phyloP scores from a whole-genome alignment of 2,113 vertebrate species.

The Sporophila hypoxantha region DNA sequence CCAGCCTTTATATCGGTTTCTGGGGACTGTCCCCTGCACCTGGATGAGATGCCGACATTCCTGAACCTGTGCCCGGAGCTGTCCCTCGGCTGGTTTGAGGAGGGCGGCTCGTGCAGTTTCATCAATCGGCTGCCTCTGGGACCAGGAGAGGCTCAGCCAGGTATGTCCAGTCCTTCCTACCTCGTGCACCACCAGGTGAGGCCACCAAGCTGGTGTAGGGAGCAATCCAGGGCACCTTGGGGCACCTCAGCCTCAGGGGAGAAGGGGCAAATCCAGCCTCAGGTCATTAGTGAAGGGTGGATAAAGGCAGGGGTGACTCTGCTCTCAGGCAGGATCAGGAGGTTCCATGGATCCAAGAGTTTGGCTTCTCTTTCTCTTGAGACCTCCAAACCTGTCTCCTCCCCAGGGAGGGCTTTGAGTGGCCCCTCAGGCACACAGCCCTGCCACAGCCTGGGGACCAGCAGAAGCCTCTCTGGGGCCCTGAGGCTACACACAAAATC shows the following conservation, averaged over 20 bases:
- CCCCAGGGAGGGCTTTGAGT: neutral
- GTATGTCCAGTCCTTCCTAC: constrained; percentile 41
- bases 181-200: fast-evolving
- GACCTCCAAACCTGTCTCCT: neutral
- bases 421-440: neutral
- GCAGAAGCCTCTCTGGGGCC: neutral
- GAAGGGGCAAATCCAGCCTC: neutral
- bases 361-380: neutral
- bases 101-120: constrained; percentile 84
- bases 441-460: neutral
- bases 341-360: neutral
- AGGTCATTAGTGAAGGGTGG: neutral
- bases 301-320: neutral
- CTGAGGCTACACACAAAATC: neutral
- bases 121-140: constrained; percentile 90
- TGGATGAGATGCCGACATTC: constrained; percentile 84
- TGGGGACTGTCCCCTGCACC: constrained; percentile 81
- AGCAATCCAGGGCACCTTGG: neutral
- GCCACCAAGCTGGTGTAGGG: neutral
- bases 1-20: constrained; percentile 85
- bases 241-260: neutral
- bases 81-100: constrained; percentile 88
- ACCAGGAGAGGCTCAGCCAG: constrained; percentile 79
- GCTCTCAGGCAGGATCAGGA: neutral
- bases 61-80: constrained; percentile 86